Evolutionary conservation across 2,888 invertebrate species (phyloP), one percentile per base, ranked within the genome.

Genomic region (Sialis fuliginosa): DNA sequence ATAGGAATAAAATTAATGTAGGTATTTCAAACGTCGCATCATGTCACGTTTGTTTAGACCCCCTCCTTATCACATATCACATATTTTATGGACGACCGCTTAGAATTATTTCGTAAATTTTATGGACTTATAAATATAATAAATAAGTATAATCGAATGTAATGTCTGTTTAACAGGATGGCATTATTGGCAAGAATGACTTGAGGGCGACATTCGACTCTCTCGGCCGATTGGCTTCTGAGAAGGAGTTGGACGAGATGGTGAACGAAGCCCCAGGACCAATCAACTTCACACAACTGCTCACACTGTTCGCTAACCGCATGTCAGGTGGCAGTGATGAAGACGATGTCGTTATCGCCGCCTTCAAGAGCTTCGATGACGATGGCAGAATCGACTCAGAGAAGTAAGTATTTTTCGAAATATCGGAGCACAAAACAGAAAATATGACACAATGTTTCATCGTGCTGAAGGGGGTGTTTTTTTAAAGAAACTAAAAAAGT

Each of bases 261-360:
- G 72, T 87, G 60, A 69, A 74, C 62, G 87, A 92, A 72, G 84
- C 89, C 56, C 72, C 86, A 57, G 91, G 87, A 62, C 91, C 91
- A 65, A 83, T 92, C 72, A 92, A 91, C 76, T 92, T 92, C 78
- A 92, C 92, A 59, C 91, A 91, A 72, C 75, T 91, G 66, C 75
- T 92, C 63, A 86, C 84, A 62, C 77, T 92, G 60, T 92, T 92
- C 74, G 91, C 89, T 63, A 79, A 76, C 70, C 83, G 91, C 65
- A 90, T 91, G 86, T 83, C 88, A 62, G 82, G 84, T 63, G 81
- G 81, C 63, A 74, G 80, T 58, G 92, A 92, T 67, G 90, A 91
- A 57, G 92, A 93, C 63, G 89, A 75, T 55, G 87, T 88, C 60
- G 88, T 92, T 67, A 79, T 86, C 68, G 82, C 79, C 65, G 91